Evolutionary conservation across 2,888 invertebrate genomes (phyloP), one percentile per base, ranked within the genome.

Genomic region (Tenthredo amoena): DNA sequence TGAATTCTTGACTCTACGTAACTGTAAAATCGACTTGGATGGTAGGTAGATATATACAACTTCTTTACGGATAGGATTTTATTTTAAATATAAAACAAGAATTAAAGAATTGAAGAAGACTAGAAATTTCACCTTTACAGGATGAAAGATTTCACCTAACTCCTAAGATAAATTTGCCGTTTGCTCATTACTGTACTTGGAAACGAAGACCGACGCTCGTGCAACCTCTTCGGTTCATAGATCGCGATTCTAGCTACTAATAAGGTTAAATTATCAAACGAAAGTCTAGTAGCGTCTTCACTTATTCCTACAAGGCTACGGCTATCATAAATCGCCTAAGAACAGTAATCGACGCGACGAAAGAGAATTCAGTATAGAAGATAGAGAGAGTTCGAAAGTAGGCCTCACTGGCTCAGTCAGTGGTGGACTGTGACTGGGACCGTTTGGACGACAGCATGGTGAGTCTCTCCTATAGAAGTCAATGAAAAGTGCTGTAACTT

Each of bases 321-420:
- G 81, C 37, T 40, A 81, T 83, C 47, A 83, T 71, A 65, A 83
- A 83, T 83, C 83, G 68, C n/a, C 68, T 83, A 43, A 83, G 83
- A 83, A 43, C 47, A 65, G 83, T 50, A 58, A 83, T 83, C 83
- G 65, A 31, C 43, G 83, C 83, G 65, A 83, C 83, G 89, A 87
- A 89, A 89, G 90, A 90, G 90, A 89, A 88, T 89, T 87, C 86
- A 86, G 85, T 86, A 86, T 86, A 88, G 79, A 87, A 91, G 89
- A 91, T 89, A 91, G 89, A 92, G 93, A 93, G 92, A 92, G 92
- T 92, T 92, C 89, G 93, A 93, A 93, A 93, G 93, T 93, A 93
- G 93, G 92, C 89, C 92, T 92, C 86, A 87, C 90, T 89, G 90
- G 90, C 88, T 90, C 92, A 93, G 92, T 93, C 92, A 91, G 92